Evolutionary conservation across 1,140 invertebrate genomes (phyloP).

Genomic region (Sarcophaga bullata): DNA sequence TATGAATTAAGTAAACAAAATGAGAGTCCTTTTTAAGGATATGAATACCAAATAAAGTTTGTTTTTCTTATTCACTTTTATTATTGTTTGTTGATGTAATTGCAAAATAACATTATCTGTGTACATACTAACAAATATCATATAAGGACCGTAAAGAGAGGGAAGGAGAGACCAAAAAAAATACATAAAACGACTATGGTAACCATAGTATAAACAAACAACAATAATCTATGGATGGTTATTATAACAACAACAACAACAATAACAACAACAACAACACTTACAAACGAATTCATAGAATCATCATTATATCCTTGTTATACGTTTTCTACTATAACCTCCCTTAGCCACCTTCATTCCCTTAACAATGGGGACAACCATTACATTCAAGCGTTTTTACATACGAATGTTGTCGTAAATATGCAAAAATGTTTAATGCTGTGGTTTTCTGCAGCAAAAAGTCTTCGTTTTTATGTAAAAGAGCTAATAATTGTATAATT

Average conservation of each 20-base stretch:
- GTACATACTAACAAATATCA: too few species aligned
- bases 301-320: neutral
- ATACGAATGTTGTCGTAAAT: neutral
- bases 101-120: slow-evolving; percentile 12
- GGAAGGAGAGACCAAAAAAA: too few species aligned
- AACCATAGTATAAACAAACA: neutral
- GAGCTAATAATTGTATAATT: slow-evolving; percentile 16
- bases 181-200: neutral
- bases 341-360: too few species aligned
- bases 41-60: neutral
- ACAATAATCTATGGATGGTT: neutral
- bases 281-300: neutral
- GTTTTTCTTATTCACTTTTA: neutral
- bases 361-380: too few species aligned
- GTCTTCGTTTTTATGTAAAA: neutral
- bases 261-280: neutral
- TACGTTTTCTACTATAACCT: too few species aligned
- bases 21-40: neutral
- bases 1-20: neutral
- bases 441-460: neutral
- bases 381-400: neutral
- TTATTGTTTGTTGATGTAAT: slow-evolving; percentile 25
- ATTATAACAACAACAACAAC: neutral
- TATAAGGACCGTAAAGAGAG: too few species aligned
- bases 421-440: neutral